A percentile compares a stretch with the other conserved stretches of the same genome.
These are phyloP conservation scores for Clostera curtula DNA, from an alignment of 2,888 invertebrate genomes.

Conservation along the genomic window DNA sequence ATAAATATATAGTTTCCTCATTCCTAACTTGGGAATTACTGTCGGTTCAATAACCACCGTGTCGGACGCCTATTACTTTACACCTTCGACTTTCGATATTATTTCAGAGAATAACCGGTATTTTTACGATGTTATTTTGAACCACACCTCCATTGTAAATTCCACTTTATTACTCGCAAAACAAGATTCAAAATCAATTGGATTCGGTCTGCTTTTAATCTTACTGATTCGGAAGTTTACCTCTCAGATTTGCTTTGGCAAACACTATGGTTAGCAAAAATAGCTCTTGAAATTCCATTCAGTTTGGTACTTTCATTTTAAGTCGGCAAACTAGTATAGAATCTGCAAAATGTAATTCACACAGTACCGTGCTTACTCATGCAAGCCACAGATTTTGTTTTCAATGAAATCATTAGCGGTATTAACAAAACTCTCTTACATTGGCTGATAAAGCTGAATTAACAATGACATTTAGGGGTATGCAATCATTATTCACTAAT, in stretches of 20 bases:
- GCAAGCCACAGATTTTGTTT: too few species aligned
- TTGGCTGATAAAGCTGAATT: too few species aligned
- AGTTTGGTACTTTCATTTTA: slow-evolving; percentile 1
- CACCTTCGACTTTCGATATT: slow-evolving; percentile 4
- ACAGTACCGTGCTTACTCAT: too few species aligned
- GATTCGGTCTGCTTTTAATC: too few species aligned
- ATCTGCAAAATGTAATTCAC: not conserved
- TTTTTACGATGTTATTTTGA: not conserved
- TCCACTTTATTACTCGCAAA: too few species aligned
- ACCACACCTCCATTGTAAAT: too few species aligned
- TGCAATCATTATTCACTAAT: too few species aligned
- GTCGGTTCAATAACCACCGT: not conserved
- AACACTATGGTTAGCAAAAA: slow-evolving; percentile 1
- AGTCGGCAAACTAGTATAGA: not conserved
- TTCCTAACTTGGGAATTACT: not conserved
- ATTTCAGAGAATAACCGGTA: not conserved
- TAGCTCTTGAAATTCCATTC: not conserved
- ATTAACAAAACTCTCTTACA: too few species aligned
- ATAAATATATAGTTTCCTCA: not conserved
- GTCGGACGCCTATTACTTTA: slow-evolving; percentile 3
- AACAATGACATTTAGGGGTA: too few species aligned
- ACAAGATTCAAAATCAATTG: slow-evolving; percentile 2
- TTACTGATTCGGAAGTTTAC: too few species aligned
- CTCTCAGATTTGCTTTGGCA: not conserved
- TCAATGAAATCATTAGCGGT: too few species aligned